Conservation (phyloP, 2,797 vertebrate species). For the Clarias platycephalus region DNA sequence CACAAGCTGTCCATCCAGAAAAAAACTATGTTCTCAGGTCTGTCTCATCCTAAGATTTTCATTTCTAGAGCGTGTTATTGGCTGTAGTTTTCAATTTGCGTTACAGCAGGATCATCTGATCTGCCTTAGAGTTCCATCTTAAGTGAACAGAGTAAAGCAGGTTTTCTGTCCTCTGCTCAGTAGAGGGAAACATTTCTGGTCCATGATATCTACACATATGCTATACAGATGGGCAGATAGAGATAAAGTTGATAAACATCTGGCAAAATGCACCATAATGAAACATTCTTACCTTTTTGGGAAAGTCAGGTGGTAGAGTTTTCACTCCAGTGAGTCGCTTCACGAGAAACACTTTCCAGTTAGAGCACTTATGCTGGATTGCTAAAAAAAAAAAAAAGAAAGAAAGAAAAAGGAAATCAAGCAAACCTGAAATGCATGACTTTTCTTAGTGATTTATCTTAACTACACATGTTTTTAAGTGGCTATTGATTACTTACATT, state of each 20-base stretch:
- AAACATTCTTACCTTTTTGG: constrained; percentile 79
- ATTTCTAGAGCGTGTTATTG: background rate
- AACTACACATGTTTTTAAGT: background rate
- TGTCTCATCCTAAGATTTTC: background rate
- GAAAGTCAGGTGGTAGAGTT: constrained; percentile 95
- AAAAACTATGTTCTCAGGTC: background rate
- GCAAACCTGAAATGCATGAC: background rate
- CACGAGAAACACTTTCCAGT: constrained; percentile 98
- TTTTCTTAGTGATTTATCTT: background rate
- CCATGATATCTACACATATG: background rate
- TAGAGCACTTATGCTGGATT: constrained; percentile 96
- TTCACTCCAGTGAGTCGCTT: constrained; percentile 98
- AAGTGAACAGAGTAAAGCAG: background rate
- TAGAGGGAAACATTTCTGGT: background rate
- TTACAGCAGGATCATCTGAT: background rate
- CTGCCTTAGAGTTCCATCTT: background rate
- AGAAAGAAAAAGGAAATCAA: background rate
- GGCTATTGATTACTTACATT: constrained; percentile 78
- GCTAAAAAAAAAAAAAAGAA: constrained; percentile 67
- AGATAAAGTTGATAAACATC: background rate
- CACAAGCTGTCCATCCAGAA: background rate
- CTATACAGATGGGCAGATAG: background rate
- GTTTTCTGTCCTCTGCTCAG: background rate
- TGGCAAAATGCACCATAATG: background rate
- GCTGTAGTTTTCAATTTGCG: background rate